phyloP scores from a whole-genome alignment of 1,140 invertebrate species.

The Acromyrmex heyeri region DNA sequence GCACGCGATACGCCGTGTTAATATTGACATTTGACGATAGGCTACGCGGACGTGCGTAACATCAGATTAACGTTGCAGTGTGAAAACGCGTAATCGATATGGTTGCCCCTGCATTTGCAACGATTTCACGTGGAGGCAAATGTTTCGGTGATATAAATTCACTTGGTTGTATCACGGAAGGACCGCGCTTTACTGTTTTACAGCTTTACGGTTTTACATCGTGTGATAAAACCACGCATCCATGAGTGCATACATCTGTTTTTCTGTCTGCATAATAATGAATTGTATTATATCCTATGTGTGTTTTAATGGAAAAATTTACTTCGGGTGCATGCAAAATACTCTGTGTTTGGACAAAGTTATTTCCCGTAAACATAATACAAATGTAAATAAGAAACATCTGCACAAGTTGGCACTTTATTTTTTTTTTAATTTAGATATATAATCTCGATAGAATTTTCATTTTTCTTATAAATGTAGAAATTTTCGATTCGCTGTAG shows the following conservation, averaged over 20 bases:
- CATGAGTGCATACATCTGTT: constrained; percentile 1
- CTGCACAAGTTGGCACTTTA: neutral
- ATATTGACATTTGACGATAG: constrained; percentile 64
- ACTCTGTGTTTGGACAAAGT: neutral
- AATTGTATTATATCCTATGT: constrained; percentile 2
- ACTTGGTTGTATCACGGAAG: constrained; percentile 21
- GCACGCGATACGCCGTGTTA: constrained; percentile 56
- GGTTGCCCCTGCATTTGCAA: constrained; percentile 55
- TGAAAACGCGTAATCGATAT: constrained; percentile 63
- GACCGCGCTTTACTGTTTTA: no score
- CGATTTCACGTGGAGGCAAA: constrained; percentile 50
- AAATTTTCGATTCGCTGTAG: neutral
- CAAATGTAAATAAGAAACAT: constrained; percentile 22
- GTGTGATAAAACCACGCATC: constrained; percentile 7
- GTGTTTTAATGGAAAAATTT: constrained; percentile 29
- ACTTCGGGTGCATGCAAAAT: neutral
- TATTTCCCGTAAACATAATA: neutral
- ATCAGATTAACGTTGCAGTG: constrained; percentile 64
- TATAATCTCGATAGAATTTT: neutral
- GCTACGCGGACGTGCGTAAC: constrained; percentile 63
- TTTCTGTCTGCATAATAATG: constrained; percentile 6
- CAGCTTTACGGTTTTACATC: neutral
- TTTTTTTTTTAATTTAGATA: neutral
- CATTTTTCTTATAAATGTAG: neutral
- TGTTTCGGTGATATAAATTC: constrained; percentile 46